Base-by-base conservation (phyloP, 2,888 invertebrate genomes). In the Spisula solida region DNA sequence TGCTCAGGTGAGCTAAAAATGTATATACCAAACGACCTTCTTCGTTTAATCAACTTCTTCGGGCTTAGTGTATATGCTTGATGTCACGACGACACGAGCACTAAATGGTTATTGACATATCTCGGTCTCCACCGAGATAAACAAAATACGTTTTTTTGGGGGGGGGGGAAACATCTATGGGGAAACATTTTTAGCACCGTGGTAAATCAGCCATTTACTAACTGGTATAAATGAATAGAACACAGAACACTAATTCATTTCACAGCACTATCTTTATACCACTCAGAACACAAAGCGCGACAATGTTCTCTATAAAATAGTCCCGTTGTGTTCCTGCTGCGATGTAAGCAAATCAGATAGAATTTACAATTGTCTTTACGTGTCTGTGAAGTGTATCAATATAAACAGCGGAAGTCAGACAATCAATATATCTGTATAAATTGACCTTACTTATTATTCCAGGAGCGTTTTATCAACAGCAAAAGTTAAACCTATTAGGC, bases 311-410 rank as follows among this genome's bases (percentile, higher is more conserved):
- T 4, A 25, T 66, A 66, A 66, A 10, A 66, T 25, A 66, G 60
- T 25, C n/a, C 10, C 25, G 25, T 25, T 25, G 60, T n/a, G 6
- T 10, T 66, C 60, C 60, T 66, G 60, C 60, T 66, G 60, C 8
- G 60, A 66, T 66, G 25, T 66, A 66, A 10, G 25, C 60, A 66
- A 25, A 66, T 66, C 60, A 8, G 60, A 66, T 66, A 66, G 60
- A 66, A 66, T 10, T 66, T 51, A 66, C 60, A 66, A 66, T 25
- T 25, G 60, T 66, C 60, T 66, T 66, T 25, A 66, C 10, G 25
- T 66, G 60, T 66, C 60, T 66, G 25, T 66, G 25, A 66, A 66
- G 12, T n/a, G 60, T 66, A 66, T 66, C 60, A 66, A 25, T 66
- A 66, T 25, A n/a, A 66, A 66, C 60, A 6, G 25, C n/a, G 60